Percentiles rank a stretch among this genome's conserved stretches.
These are phyloP conservation scores for Dicrostonyx torquatus DNA, from an alignment of 2,797 vertebrate genomes.

Conservation along the genomic window DNA sequence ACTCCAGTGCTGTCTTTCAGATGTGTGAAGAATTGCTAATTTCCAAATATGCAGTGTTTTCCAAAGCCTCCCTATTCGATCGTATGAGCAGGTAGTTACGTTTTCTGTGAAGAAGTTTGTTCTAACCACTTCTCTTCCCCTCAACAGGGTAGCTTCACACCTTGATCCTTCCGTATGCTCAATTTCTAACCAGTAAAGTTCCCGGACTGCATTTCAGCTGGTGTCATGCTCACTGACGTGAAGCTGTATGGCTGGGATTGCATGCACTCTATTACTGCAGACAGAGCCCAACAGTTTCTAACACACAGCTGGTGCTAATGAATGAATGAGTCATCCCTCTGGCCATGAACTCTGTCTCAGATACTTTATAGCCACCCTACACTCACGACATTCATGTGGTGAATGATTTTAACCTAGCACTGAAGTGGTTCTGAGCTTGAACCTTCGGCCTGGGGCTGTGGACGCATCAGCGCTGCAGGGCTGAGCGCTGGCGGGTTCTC, in stretches of 20 bases:
- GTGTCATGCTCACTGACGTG: background rate
- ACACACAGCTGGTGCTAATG: background rate
- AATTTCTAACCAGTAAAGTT: background rate
- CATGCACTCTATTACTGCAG: background rate
- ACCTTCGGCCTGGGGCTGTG: background rate
- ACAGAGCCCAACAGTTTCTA: slow-evolving; percentile 1
- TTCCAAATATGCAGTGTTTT: background rate
- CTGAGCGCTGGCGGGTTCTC: background rate
- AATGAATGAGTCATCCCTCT: background rate
- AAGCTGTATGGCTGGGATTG: background rate
- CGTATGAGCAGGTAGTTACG: background rate
- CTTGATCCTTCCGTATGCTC: background rate
- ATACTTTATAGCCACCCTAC: background rate
- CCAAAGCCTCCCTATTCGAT: background rate
- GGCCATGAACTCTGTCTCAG: slow-evolving; percentile 31
- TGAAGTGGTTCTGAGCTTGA: slow-evolving; percentile 52
- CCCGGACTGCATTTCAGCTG: background rate
- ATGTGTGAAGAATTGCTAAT: background rate
- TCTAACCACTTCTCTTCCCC: slow-evolving; percentile 10
- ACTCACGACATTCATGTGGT: background rate
- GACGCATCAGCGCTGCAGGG: background rate
- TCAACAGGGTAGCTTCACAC: background rate
- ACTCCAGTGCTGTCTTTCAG: background rate
- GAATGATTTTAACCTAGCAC: background rate
- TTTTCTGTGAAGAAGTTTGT: slow-evolving; percentile 22